Base-by-base conservation (phyloP, 2,113 vertebrate species). In the Oreochromis spilurus region DNA sequence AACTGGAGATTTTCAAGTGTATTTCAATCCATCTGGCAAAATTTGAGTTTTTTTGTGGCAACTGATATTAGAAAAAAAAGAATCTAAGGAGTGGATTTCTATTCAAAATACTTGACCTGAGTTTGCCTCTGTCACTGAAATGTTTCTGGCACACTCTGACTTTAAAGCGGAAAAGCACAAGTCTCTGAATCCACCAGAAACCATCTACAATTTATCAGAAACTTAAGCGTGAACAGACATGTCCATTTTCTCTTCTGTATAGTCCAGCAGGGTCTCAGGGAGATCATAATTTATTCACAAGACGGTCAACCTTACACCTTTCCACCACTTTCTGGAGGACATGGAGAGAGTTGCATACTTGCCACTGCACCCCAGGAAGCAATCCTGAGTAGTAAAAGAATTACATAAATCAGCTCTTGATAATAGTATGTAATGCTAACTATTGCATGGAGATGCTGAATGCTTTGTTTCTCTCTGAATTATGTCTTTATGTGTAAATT, bases 401-500 rank as follows among this genome's bases (percentile, higher is more conserved):
- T 84, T 1, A 70, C 77, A 91, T 72, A 43, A 87, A 87, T 52
- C 5, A 38, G 86, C 53, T 88, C 40, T 65, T 86, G 54, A 81
- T 81, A 86, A 86, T 88, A 85, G 65, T 84, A 84, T 90, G 72
- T 89, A 88, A 86, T 60, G 67, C 87, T 89, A 85, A 91, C 45
- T 92, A 93, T 78, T 95, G 95, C 95, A 96, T 96, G 94, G 89
- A 82, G 84, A 88, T 86, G 85, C 78, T 54, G 17, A 81, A 57
- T 53, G 90, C 86, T 81, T 90, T 52, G 24, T 62, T 93, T 50
- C 70, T 31, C 70, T 90, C 84, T 85, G 83, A 65, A 65, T 57
- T 72, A 84, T 21, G 84, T 86, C 88, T 91, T 82, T 67, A 84
- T 89, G 78, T 96, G 94, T 96, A 95, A 94, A 96, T 94, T 95